Evolutionary conservation across 2,888 invertebrate species (phyloP).

Genomic region (Protonemura montana): DNA sequence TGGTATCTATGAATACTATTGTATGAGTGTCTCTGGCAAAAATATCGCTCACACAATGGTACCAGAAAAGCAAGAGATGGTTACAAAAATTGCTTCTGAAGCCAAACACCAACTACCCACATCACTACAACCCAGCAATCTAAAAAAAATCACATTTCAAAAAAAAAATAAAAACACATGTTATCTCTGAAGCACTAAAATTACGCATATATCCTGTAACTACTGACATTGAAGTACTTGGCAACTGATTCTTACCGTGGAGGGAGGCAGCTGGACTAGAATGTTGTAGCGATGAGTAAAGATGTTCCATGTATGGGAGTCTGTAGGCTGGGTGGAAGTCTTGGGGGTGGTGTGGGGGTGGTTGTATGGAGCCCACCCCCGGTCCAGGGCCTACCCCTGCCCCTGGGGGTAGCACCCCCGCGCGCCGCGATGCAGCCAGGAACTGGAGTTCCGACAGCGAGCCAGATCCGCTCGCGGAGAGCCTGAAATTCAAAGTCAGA

Average conservation of each 20-base stretch:
- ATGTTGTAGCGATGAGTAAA: conserved; percentile 74
- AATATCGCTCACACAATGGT: background rate
- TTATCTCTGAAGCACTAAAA: background rate
- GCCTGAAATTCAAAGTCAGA: conserved; percentile 51
- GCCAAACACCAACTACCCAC: background rate
- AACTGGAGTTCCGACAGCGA: conserved; percentile 53
- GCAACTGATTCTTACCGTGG: conserved; percentile 65
- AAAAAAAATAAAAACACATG: background rate
- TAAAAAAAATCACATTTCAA: background rate
- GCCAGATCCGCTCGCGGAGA: conserved; percentile 44
- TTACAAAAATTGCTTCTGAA: background rate
- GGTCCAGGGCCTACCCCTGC: conserved; percentile 30
- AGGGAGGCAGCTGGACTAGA: conserved; percentile 71
- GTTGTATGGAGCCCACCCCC: conserved; percentile 58
- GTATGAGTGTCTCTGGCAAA: background rate
- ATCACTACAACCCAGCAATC: background rate
- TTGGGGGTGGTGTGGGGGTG: conserved; percentile 65
- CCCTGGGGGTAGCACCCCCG: conserved; percentile 38
- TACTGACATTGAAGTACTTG: background rate
- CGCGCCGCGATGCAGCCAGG: conserved; percentile 51
- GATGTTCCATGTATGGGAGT: conserved; percentile 79
- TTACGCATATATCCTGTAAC: background rate
- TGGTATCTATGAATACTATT: background rate
- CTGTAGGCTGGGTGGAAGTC: conserved; percentile 74
- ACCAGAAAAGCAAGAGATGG: background rate